Conservation (phyloP, 2,113 vertebrate genomes). For the Miniopterus natalensis region DNA sequence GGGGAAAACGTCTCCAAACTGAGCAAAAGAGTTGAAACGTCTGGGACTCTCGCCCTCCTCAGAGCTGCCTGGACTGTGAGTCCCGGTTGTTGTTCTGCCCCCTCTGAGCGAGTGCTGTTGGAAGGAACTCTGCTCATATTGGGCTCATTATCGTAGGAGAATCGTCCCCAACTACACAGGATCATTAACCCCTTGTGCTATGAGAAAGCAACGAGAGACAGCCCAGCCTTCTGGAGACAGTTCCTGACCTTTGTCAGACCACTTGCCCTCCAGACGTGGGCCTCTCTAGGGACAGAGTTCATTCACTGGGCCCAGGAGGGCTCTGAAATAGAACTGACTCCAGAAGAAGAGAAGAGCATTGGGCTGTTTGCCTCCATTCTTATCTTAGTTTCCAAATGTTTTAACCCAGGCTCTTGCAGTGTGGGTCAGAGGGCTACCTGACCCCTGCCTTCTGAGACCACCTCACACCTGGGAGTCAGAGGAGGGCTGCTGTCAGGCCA, state of each 20-base stretch:
- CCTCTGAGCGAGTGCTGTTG: fast-evolving
- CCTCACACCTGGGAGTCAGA: background rate
- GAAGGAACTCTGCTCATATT: background rate
- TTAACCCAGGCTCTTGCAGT: background rate
- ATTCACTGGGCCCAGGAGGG: background rate
- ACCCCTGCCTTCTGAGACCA: background rate
- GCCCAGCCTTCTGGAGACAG: background rate
- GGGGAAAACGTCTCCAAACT: conserved; percentile 6
- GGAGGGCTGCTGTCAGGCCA: background rate
- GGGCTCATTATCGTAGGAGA: background rate
- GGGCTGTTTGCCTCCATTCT: background rate
- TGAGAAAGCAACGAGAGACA: background rate
- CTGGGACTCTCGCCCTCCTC: background rate
- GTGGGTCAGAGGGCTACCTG: background rate
- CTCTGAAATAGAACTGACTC: conserved; percentile 4
- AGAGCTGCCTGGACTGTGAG: background rate
- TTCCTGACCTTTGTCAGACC: background rate
- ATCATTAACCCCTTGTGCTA: background rate
- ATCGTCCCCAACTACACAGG: background rate
- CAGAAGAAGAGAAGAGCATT: conserved; percentile 27
- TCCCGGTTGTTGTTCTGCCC: background rate
- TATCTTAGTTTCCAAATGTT: background rate
- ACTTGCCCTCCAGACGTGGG: background rate
- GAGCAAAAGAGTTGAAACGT: conserved; percentile 41
- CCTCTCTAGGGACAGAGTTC: background rate